Percentiles rank a stretch among this genome's conserved stretches.
Conservation (phyloP, 2,113 vertebrate genomes). For the Perca flavescens region DNA sequence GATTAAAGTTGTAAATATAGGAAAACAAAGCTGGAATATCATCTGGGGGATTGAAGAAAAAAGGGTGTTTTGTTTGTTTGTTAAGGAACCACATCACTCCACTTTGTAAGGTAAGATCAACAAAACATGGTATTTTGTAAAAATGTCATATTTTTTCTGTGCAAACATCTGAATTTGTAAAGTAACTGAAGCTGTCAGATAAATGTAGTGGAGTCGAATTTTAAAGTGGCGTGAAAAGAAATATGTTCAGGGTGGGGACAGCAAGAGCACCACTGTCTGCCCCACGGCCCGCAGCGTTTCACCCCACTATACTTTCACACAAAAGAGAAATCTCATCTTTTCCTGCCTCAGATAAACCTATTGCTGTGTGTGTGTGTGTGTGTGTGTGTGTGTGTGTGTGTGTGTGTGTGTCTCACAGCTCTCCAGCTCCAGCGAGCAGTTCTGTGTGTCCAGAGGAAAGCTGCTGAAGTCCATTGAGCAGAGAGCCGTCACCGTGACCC, state of each 20-base stretch:
- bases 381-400: neutral
- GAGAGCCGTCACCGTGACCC: constrained; percentile 92
- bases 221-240: neutral
- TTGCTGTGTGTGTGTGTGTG: too few relatives aligned
- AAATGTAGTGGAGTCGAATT: neutral
- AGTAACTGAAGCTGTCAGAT: neutral
- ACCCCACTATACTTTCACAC: constrained; percentile 56
- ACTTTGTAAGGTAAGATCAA: too few relatives aligned
- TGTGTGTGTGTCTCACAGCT: constrained; percentile 88
- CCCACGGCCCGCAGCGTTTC: constrained; percentile 54
- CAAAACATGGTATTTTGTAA: too few relatives aligned
- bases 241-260: constrained; percentile 36
- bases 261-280: constrained; percentile 52
- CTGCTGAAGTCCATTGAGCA: constrained; percentile 96
- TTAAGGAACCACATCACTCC: too few relatives aligned
- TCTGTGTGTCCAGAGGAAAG: constrained; percentile 95
- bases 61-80: too few relatives aligned
- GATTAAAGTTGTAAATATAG: too few relatives aligned
- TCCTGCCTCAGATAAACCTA: constrained; percentile 46
- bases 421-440: constrained; percentile 94
- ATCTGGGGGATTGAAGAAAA: too few relatives aligned
- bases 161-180: too few relatives aligned
- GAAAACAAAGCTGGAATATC: too few relatives aligned
- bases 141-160: too few relatives aligned
- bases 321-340: constrained; percentile 14